Evolutionary conservation across 2,888 invertebrate species (phyloP).

Genomic region (Yponomeuta malinellus): DNA sequence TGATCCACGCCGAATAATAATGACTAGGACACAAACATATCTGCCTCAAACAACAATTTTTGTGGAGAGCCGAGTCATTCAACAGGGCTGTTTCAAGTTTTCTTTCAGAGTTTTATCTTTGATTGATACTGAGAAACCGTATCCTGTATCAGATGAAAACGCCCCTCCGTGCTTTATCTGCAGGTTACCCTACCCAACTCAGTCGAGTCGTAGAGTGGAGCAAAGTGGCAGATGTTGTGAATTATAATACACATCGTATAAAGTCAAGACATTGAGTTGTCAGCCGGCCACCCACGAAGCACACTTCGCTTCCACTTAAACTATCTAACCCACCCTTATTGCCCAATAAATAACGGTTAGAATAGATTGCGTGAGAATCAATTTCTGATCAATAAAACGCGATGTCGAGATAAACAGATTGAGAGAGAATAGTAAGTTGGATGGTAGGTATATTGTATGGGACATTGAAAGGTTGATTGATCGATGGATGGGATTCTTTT

Average conservation of each 20-base stretch:
- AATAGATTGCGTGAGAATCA: slow-evolving; percentile 8
- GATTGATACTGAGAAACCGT: no score
- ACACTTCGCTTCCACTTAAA: slow-evolving; percentile 1
- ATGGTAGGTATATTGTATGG: not conserved
- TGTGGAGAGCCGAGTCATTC: no score
- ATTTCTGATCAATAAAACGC: slow-evolving; percentile 15
- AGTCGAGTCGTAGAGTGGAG: slow-evolving; percentile 19
- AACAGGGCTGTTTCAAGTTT: no score
- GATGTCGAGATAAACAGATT: slow-evolving; percentile 11
- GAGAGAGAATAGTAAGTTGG: not conserved
- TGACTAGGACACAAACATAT: no score
- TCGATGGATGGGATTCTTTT: not conserved
- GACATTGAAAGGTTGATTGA: not conserved
- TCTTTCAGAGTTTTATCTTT: no score
- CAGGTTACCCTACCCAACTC: slow-evolving; percentile 29
- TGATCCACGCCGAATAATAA: no score
- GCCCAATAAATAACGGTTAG: not conserved
- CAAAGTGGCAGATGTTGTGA: slow-evolving; percentile 62
- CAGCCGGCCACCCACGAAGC: slow-evolving; percentile 58
- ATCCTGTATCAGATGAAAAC: no score
- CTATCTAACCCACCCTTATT: not conserved
- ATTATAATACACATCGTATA: slow-evolving; percentile 44
- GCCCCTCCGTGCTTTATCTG: no score
- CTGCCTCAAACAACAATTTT: no score
- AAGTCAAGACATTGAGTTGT: slow-evolving; percentile 49